phyloP scores from a whole-genome alignment of 2,797 vertebrate genomes.

The Oreortyx pictus region DNA sequence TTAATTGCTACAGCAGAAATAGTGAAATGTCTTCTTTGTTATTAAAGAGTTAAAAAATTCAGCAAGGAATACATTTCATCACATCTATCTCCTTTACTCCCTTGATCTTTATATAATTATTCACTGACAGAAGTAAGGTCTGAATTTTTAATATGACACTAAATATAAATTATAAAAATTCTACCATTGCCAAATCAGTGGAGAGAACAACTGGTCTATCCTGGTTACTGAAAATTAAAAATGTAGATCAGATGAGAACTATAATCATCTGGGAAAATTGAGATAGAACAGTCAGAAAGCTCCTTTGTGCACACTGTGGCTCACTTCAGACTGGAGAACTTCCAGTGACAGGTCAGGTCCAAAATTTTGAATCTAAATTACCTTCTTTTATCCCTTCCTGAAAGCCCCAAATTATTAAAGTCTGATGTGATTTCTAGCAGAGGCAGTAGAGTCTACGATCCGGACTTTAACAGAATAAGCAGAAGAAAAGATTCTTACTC shows the following conservation, averaged over 20 bases:
- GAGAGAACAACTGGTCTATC: not conserved
- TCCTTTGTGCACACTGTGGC: not conserved
- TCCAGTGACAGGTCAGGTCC: not conserved
- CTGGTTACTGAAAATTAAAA: not conserved
- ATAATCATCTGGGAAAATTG: not conserved
- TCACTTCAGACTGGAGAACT: not conserved
- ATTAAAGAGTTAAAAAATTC: not conserved
- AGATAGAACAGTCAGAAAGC: accelerated
- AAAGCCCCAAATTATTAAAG: not conserved
- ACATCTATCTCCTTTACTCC: not conserved
- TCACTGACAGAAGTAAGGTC: constrained; percentile 12
- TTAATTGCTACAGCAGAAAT: not conserved
- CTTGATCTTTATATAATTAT: not conserved
- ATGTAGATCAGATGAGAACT: not conserved
- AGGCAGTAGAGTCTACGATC: not conserved
- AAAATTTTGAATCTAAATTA: not conserved
- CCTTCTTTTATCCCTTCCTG: not conserved
- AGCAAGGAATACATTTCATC: not conserved
- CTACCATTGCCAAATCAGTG: not conserved
- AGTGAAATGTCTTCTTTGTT: not conserved
- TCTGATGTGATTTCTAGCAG: not conserved
- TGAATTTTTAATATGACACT: not conserved
- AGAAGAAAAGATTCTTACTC: not conserved
- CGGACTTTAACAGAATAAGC: not conserved
- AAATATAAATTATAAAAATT: not conserved